Evolutionary conservation across 2,888 invertebrate genomes (phyloP).

Genomic region (Scaptomyza tumidula): DNA sequence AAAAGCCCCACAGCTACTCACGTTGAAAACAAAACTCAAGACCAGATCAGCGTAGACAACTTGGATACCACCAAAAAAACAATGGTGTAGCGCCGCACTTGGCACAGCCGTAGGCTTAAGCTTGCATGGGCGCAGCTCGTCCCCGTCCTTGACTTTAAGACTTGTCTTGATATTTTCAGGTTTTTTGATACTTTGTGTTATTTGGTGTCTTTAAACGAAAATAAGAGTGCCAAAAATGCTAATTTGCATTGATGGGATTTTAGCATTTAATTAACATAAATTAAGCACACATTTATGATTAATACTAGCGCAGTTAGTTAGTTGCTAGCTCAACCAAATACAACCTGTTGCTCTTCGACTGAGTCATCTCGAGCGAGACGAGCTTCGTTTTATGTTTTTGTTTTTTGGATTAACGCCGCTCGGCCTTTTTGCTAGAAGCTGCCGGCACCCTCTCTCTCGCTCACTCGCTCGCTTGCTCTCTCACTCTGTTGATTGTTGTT

Average conservation of each 20-base stretch:
- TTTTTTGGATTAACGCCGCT: conserved; percentile 16
- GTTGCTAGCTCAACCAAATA: conserved; percentile 54
- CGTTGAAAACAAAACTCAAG: conserved; percentile 32
- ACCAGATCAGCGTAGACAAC: conserved; percentile 32
- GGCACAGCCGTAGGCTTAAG: conserved; percentile 60
- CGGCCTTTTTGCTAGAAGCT: conserved; percentile 42
- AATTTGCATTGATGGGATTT: conserved; percentile 44
- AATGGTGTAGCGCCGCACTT: conserved; percentile 69
- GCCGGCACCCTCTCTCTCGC: conserved; percentile 15
- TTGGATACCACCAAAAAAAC: conserved; percentile 34
- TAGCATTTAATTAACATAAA: conserved; percentile 68
- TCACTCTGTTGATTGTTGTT: conserved; percentile 14
- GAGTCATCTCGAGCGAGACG: conserved; percentile 46
- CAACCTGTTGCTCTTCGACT: conserved; percentile 46
- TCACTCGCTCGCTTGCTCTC: not conserved
- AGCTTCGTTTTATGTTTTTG: conserved; percentile 16
- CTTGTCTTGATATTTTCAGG: conserved; percentile 41
- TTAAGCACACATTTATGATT: conserved; percentile 50
- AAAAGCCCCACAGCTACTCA: conserved; percentile 30
- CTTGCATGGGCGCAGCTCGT: conserved; percentile 61
- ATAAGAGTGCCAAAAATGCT: conserved; percentile 72
- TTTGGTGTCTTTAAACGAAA: conserved; percentile 51
- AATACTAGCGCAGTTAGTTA: conserved; percentile 54
- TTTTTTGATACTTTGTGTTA: conserved; percentile 32
- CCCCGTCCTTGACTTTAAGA: conserved; percentile 73